phyloP scores from a whole-genome alignment of 2,888 invertebrate species.

The Leucoptera coffeella region DNA sequence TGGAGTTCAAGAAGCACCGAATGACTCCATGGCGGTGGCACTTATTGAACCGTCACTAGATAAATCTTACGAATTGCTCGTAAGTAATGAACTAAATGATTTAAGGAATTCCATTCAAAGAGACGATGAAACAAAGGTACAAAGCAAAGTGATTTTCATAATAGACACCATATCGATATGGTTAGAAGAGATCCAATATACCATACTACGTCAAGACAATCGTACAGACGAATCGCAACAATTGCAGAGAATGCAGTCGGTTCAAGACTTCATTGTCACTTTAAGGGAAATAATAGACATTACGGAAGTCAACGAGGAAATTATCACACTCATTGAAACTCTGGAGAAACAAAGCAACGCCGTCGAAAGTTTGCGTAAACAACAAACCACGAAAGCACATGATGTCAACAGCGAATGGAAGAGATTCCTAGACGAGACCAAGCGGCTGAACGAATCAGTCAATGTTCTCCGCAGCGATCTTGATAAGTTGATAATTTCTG shows the following conservation, averaged over 20 bases:
- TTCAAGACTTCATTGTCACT: slow-evolving; percentile 54
- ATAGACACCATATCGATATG: slow-evolving; percentile 79
- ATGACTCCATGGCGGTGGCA: slow-evolving; percentile 24
- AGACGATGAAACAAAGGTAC: slow-evolving; percentile 53
- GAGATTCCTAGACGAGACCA: slow-evolving; percentile 60
- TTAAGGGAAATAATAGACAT: slow-evolving; percentile 63
- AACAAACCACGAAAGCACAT: slow-evolving; percentile 29
- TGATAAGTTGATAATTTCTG: slow-evolving; percentile 53
- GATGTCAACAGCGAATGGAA: slow-evolving; percentile 65
- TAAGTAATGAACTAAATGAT: slow-evolving; percentile 54
- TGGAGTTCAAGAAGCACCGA: slow-evolving; percentile 15
- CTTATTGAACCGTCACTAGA: slow-evolving; percentile 33
- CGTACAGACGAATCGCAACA: slow-evolving; percentile 17
- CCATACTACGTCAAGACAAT: slow-evolving; percentile 47
- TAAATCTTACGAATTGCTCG: slow-evolving; percentile 39
- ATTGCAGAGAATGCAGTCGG: slow-evolving; percentile 18
- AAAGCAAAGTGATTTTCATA: slow-evolving; percentile 65
- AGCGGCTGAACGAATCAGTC: slow-evolving; percentile 49
- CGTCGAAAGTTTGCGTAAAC: slow-evolving; percentile 58
- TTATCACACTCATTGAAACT: slow-evolving; percentile 56
- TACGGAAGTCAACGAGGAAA: slow-evolving; percentile 59
- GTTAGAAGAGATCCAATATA: slow-evolving; percentile 79
- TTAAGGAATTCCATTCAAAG: slow-evolving; percentile 53
- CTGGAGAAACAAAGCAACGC: slow-evolving; percentile 62
- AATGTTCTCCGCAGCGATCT: slow-evolving; percentile 43